Evolutionary conservation across 2,113 vertebrate genomes (phyloP).

Genomic region (Rostratula benghalensis): DNA sequence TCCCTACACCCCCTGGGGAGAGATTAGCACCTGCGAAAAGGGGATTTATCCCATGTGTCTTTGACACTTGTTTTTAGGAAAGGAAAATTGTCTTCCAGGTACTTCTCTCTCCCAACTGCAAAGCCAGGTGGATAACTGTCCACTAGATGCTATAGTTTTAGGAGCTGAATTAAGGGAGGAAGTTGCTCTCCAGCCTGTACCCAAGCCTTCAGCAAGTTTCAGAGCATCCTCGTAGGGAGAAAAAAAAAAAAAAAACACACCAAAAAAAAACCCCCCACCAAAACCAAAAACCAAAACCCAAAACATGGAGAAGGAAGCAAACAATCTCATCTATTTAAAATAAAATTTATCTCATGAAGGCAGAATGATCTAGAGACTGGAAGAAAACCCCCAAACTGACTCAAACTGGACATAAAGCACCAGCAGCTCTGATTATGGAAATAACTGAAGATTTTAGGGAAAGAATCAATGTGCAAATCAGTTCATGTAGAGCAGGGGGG

Average conservation of each 20-base stretch:
- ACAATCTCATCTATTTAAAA: background rate
- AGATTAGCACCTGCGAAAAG: background rate
- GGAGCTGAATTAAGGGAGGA: background rate
- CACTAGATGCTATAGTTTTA: background rate
- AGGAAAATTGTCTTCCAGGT: background rate
- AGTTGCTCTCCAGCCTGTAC: background rate
- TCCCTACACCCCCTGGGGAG: accelerated
- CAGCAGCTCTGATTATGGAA: background rate
- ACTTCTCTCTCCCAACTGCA: background rate
- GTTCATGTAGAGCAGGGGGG: background rate
- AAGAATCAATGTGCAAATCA: background rate
- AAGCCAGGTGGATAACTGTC: background rate
- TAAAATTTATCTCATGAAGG: background rate
- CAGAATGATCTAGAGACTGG: background rate
- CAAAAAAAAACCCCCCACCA: no score
- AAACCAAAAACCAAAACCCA: background rate
- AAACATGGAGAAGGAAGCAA: background rate
- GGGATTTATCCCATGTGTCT: background rate
- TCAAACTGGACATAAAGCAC: background rate
- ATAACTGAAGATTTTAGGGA: background rate
- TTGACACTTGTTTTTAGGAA: background rate
- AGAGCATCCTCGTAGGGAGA: background rate
- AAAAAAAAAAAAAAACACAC: no score
- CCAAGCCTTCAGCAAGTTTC: background rate
- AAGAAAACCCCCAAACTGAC: background rate